A percentile compares a stretch with the other conserved stretches of the same genome.
Conservation (phyloP, 2,797 vertebrate genomes). For the Synaphobranchus kaupii region DNA sequence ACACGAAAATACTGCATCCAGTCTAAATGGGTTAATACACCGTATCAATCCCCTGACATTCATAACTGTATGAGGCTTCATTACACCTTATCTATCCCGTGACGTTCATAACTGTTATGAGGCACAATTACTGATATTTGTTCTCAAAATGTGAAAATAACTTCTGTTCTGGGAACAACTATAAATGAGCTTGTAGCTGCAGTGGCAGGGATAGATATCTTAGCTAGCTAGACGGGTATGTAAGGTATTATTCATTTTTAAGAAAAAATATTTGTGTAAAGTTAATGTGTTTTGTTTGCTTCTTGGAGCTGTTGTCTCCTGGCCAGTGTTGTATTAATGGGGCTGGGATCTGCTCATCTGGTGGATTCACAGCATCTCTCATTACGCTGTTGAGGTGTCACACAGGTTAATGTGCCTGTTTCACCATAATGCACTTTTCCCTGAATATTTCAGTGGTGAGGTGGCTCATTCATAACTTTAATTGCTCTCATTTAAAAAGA, state of each 20-base stretch:
- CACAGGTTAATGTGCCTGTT: not conserved
- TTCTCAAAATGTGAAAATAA: not conserved
- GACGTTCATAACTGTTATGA: not conserved
- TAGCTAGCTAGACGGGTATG: not conserved
- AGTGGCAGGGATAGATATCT: not conserved
- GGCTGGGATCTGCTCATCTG: not conserved
- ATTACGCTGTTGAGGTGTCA: not conserved
- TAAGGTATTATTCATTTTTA: not conserved
- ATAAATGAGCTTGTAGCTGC: not conserved
- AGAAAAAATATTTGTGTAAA: not conserved
- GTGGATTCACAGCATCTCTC: not conserved
- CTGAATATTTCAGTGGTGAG: not conserved
- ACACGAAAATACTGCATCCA: too few relatives aligned
- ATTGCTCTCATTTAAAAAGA: not conserved
- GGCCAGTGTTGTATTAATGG: too few relatives aligned
- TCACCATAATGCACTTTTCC: not conserved
- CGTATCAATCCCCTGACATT: not conserved
- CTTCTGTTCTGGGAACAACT: not conserved
- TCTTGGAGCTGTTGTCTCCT: not conserved
- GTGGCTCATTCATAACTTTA: not conserved
- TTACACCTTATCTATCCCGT: too few relatives aligned
- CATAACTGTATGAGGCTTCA: too few relatives aligned
- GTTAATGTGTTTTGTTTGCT: not conserved
- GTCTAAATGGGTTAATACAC: too few relatives aligned
- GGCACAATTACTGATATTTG: not conserved